Base-by-base conservation (phyloP, 53 echinoderm and acorn worm genomes). In the Stichopus horrens region DNA sequence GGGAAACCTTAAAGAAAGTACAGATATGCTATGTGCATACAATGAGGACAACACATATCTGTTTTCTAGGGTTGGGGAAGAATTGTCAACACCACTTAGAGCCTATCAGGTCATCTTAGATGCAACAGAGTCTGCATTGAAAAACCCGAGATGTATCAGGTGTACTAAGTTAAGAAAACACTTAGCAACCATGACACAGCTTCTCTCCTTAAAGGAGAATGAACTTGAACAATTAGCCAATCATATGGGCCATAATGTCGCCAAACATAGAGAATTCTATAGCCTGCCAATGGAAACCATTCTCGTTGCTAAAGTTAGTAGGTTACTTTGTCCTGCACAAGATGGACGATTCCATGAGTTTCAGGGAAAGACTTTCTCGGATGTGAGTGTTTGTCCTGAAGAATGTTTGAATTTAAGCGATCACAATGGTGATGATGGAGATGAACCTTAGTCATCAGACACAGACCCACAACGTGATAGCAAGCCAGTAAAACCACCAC, bases 181-280 rank as follows among this genome's bases (percentile, higher is more conserved):
- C 65, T 58, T 71, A 21, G 68, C 86, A 19, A 86, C 63, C 19
- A n/a, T 84, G 54, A 90, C 90, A 1, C 93, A 93, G 58, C 37
- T 93, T 0, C 37, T 93, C 9, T 60, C 74, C 55, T 21, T 93
- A 54, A 90, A 90, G 53, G 59, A 90, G 51, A 56, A 93, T 81
- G 90, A 93, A 58, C 57, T 90, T 11, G 90, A 93, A 73, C 93
- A 88, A 53, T 84, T 93, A 9, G 93, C 93, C 5, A 90, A 52
- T 53, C 90, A 90, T 58, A 90, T 93, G 90, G 90, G 90, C 2
- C 93, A 93, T 54, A 54, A 90, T 54, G 74, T 93, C 1, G 5
- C 73, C 5, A 23, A 57, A 6, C 92, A 92, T 65, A 23, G 92
- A 57, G 89, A 89, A 56, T 92, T 86, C 37, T 92, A 92, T 63